Base-by-base conservation (phyloP, 1,140 invertebrate genomes). In the Drosophila tristis region DNA sequence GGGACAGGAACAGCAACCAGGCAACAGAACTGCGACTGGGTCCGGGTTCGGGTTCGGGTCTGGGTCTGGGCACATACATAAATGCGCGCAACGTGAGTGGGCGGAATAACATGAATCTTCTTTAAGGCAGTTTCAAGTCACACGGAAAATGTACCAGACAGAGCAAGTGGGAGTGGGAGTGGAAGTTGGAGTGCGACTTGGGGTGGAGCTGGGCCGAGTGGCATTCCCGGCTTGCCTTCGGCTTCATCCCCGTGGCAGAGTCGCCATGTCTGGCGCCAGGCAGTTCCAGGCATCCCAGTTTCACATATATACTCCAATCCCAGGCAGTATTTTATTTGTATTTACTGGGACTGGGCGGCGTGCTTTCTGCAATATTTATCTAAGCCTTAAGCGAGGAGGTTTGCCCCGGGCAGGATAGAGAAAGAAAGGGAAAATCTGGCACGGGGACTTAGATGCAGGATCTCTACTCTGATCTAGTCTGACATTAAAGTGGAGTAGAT, bases 21-120 rank as follows among this genome's bases (percentile, higher is more conserved):
- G 35, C 4, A 39, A 39, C 1, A 39, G 4, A 39, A 13, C 11
- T 39, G 35, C 11, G 35, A 11, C 31, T 11, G 31, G 0, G 31
- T 5, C 35, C 0, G 31, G 0, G 31, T 35, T 9, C 9, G 11
- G 4, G 35, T 39, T 2, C 57, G 56, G 44, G 13, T 26, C 20
- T 9, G 48, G 60, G 53, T 45, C 70, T 16, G 54, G 71, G 42
- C 44, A 57, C 65, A 67, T 65, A 61, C 72, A 25, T 25, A 80
- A 80, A 80, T 80, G 63, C 61, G 64, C 63, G 23, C 31, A 54
- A 64, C 59, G 50, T 75, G 74, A 78, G 58, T 71, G 64, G 45
- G 61, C 58, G 65, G 77, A 53, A 76, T 68, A 85, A 73, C 63
- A 68, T 68, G 76, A 81, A 86, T 81, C 74, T 86, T 74, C 63